Evolutionary conservation across 1,140 invertebrate genomes (phyloP).

Genomic region (Polypedilum vanderplanki): DNA sequence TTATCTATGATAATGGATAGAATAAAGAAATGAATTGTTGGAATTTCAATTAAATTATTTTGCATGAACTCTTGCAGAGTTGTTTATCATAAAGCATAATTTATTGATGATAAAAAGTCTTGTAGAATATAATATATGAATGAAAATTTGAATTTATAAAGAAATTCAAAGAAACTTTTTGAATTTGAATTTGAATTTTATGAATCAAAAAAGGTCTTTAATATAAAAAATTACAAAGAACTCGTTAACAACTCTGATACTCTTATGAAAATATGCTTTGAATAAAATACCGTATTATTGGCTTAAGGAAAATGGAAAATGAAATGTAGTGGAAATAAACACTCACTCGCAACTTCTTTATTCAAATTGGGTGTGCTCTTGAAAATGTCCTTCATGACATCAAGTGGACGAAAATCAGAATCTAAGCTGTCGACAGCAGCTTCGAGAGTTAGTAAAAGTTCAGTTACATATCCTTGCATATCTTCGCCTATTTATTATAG

Average conservation of each 20-base stretch:
- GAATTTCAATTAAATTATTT: too few species aligned
- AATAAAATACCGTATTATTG: too few species aligned
- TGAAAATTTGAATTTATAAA: background rate
- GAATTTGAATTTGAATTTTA: too few species aligned
- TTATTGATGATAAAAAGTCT: too few species aligned
- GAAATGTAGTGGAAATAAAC: constrained; percentile 41
- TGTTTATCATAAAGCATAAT: too few species aligned
- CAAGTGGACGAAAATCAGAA: constrained; percentile 74
- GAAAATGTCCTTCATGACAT: constrained; percentile 90
- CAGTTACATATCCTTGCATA: constrained; percentile 98
- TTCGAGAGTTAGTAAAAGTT: constrained; percentile 90
- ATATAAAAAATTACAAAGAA: too few species aligned
- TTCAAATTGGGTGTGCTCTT: constrained; percentile 93
- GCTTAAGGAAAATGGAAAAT: too few species aligned
- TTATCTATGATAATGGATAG: background rate
- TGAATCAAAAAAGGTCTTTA: too few species aligned
- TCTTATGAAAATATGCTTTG: background rate
- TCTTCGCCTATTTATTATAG: constrained; percentile 66
- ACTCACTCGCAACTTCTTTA: constrained; percentile 54
- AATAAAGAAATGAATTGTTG: background rate
- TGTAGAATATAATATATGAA: too few species aligned
- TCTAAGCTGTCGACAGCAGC: constrained; percentile 87
- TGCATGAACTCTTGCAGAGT: too few species aligned
- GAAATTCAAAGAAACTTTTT: background rate
- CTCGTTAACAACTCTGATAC: too few species aligned